Conservation (phyloP, 30 jellyfish, hydroid and myxozoan genomes). For the Cassiopea xamachana region DNA sequence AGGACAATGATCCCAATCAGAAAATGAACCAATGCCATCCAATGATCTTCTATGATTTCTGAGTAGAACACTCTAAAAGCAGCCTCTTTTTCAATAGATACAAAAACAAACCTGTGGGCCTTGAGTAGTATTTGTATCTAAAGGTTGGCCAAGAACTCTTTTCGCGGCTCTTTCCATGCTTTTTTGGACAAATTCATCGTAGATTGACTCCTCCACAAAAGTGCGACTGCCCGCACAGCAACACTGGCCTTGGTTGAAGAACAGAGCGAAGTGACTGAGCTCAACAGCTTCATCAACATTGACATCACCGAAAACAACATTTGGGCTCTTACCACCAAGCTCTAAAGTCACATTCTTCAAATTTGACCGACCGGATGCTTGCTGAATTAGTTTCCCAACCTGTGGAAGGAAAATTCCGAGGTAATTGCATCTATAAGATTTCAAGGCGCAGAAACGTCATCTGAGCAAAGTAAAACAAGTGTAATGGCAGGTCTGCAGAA, state of each 20-base stretch:
- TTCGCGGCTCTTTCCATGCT: conserved; percentile 78
- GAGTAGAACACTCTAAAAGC: no score
- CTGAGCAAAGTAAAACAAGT: no score
- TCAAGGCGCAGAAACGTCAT: no score
- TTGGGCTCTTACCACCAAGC: conserved; percentile 75
- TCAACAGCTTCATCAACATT: conserved; percentile 82
- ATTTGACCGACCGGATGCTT: conserved; percentile 88
- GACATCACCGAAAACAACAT: conserved; percentile 83
- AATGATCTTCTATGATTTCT: no score
- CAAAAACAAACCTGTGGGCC: conserved; percentile 84
- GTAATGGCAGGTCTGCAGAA: no score
- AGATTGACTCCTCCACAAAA: conserved; percentile 88
- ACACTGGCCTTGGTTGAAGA: conserved; percentile 96
- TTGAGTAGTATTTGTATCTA: conserved; percentile 80
- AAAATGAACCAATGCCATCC: no score
- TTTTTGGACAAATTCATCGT: conserved; percentile 88
- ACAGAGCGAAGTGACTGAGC: conserved; percentile 83
- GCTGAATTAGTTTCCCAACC: conserved; percentile 88
- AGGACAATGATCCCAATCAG: no score
- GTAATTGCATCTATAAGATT: no score
- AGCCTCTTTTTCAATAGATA: not conserved
- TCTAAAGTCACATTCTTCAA: conserved; percentile 79
- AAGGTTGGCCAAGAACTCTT: conserved; percentile 80
- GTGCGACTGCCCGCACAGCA: conserved; percentile 95
- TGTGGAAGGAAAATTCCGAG: not conserved